Evolutionary conservation across 37 sponge, comb jelly and placozoan species (phyloP).

Genomic region (Lycopodina hypogea): DNA sequence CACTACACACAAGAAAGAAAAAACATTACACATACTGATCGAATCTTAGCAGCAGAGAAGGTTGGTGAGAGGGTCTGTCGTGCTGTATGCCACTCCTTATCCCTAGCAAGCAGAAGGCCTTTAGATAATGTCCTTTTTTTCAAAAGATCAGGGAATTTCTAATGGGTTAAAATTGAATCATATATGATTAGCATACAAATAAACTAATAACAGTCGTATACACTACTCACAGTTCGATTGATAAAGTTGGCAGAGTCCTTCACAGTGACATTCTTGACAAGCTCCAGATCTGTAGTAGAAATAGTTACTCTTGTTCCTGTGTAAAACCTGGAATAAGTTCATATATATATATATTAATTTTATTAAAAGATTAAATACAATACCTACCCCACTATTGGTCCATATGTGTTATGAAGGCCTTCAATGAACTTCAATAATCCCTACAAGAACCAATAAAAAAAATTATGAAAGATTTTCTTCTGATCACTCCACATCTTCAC

Average conservation of each 20-base stretch:
- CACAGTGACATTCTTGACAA: background rate
- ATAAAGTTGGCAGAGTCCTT: background rate
- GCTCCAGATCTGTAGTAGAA: too few relatives aligned
- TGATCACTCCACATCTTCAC: too few relatives aligned
- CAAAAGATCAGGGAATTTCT: background rate
- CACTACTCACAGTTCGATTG: background rate
- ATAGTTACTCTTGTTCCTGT: too few relatives aligned
- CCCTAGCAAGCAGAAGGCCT: background rate
- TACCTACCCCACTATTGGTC: too few relatives aligned
- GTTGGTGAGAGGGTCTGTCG: constrained; percentile 2
- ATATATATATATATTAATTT: too few relatives aligned
- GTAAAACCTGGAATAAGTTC: too few relatives aligned
- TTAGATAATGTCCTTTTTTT: background rate
- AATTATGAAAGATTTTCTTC: too few relatives aligned
- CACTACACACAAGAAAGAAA: too few relatives aligned
- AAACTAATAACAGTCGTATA: background rate
- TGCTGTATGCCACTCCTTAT: background rate
- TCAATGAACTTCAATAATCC: too few relatives aligned
- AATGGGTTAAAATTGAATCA: background rate
- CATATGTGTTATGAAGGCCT: too few relatives aligned
- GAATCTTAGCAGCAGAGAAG: background rate
- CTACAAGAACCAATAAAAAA: too few relatives aligned
- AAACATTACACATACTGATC: background rate
- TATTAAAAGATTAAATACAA: too few relatives aligned
- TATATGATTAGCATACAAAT: background rate